A percentile compares a stretch with the other conserved stretches of the same genome.
phyloP scores from a whole-genome alignment of 2,113 vertebrate genomes.

The Heterotis niloticus region DNA sequence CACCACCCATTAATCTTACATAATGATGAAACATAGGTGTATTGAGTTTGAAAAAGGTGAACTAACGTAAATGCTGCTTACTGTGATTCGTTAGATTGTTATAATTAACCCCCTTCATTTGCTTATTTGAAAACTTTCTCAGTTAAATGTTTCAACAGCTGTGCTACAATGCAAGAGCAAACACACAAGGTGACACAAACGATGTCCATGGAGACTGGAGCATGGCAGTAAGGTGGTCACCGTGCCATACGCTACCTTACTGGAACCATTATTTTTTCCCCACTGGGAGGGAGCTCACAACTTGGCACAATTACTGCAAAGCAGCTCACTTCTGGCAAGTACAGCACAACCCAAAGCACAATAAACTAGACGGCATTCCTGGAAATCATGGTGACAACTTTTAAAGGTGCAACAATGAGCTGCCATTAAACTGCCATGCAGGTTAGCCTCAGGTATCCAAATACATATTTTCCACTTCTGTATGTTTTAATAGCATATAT shows the following conservation, averaged over 20 bases:
- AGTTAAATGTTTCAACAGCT: background rate
- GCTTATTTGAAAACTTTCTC: too few species aligned
- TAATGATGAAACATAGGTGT: too few species aligned
- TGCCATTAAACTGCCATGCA: background rate
- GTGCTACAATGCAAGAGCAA: background rate
- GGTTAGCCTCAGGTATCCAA: background rate
- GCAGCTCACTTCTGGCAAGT: background rate
- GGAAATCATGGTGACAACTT: background rate
- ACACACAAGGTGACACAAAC: background rate
- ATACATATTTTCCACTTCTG: background rate
- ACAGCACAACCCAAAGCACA: conserved; percentile 1
- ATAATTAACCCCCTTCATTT: too few species aligned
- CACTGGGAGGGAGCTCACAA: background rate
- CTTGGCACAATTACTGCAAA: background rate
- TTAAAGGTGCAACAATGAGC: background rate
- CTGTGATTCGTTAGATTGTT: too few species aligned
- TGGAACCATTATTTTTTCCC: background rate
- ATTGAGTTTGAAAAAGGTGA: too few species aligned
- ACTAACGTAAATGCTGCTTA: too few species aligned
- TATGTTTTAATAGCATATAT: background rate
- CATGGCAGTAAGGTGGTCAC: background rate
- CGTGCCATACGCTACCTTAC: background rate
- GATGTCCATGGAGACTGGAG: too few species aligned
- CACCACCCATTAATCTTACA: too few species aligned
- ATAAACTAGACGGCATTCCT: background rate